Evolutionary conservation across 2,797 vertebrate species (phyloP), one percentile per base, ranked within the genome.

Genomic region (Danio aesculapii): DNA sequence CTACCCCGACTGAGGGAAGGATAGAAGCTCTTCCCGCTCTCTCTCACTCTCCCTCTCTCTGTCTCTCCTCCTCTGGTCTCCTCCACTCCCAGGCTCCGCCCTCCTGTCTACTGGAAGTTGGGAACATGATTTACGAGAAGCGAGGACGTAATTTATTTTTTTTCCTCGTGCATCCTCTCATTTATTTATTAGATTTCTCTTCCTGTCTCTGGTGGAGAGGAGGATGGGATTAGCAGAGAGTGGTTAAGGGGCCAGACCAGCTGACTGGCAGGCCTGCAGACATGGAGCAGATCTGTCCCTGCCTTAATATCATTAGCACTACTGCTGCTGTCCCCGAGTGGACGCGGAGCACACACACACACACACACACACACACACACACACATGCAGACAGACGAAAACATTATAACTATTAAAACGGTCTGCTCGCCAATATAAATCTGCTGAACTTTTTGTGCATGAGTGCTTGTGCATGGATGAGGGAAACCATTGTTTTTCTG

Each of bases 81-180:
- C 82, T 87, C 77, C 80, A 72, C 77, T 84, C 84, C 10, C 86
- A 92, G 91, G 92, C 92, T 93, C 94, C 94, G 87, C 94, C 94
- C 93, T 91, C 91, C 94, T 94, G 94, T 94, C 94, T 95, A 94
- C 94, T 95, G 94, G 94, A 95, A 95, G 94, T 94, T 94, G 89
- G 92, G 92, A 95, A 93, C 93, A 95, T 95, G 94, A 95, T 95
- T 95, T 95, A 95, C 94, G 94, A 95, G 94, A 95, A 95, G 87
- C 88, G 91, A 93, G 93, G 94, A 94, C 93, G 93, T 95, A 93
- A 95, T 95, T 95, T 95, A 92, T 93, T 92, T 85, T 93, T 86
- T 83, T 71, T 30, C 91, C 92, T 93, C 89, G 92, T 94, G 93
- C 93, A 94, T 95, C 93, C 93, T 94, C 94, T 95, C 93, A 95